Evolutionary conservation across 2,797 vertebrate species (phyloP), one percentile per base, ranked within the genome.

Genomic region (Pitangus sulphuratus): DNA sequence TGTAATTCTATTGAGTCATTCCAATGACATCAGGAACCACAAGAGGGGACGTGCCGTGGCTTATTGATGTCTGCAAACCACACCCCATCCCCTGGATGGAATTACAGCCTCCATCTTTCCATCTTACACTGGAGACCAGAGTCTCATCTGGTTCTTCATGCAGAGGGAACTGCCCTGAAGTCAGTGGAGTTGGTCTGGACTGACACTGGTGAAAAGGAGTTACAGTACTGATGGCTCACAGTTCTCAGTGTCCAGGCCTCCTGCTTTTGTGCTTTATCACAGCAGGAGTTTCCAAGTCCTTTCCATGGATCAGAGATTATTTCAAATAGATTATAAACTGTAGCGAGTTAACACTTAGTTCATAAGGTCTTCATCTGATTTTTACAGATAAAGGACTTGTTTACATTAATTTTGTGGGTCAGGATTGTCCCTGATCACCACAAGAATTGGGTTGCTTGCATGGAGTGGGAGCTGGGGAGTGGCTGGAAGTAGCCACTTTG

Each of bases 11-110:
- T 70, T 75, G 91, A 90, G 94, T 97, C 94, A 83, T 95, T 95
- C 89, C 92, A n/a, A 11, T 96, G 97, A 97, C 96, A 97, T 97
- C 96, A 97, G 71, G 92, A 89, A 82, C 92, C 85, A 86, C 97
- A 78, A 44, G 80, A 94, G 92, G 92, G 64, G 89, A 71, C 58
- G 72, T 80, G 72, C 87, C 8, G 19, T 84, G 77, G 87, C 94
- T 97, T 86, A 93, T 74, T 69, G 15, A 45, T 91, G 88, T 81
- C 86, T 97, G 62, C 62, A 88, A 79, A 90, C 88, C 89, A 87
- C 84, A 90, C 87, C 93, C 72, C 14, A 0, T 72, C 24, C 92
- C 48, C 44, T 1, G 3, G 92, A 83, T 89, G 93, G 88, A 95
- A 90, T 96, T 84, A 87, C 61, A 87, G 81, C 53, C 56, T 89